Conservation (phyloP, 2,113 vertebrate species). For the Chaenogobius annularis region DNA sequence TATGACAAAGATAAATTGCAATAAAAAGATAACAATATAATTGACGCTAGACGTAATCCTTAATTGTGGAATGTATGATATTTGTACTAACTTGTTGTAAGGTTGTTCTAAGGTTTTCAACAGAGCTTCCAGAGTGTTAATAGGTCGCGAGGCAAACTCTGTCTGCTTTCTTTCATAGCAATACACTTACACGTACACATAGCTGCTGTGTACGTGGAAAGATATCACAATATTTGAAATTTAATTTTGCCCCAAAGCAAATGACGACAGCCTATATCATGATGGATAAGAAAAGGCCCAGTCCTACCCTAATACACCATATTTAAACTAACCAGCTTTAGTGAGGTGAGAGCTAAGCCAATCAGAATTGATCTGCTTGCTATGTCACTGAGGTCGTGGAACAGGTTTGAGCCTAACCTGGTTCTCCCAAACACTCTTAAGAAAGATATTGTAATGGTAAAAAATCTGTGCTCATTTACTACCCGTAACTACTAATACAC, state of each 20-base stretch:
- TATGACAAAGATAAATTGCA: too few species aligned
- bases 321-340: constrained; percentile 55
- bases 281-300: background rate
- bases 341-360: constrained; percentile 47
- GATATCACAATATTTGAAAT: too few species aligned
- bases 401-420: background rate
- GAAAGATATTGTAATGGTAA: background rate
- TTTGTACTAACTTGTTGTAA: too few species aligned
- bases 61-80: background rate
- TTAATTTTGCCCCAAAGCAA: too few species aligned
- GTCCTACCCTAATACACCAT: background rate
- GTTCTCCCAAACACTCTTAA: background rate
- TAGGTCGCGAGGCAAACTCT: too few species aligned
- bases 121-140: too few species aligned
- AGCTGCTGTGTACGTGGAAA: too few species aligned
- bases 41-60: background rate
- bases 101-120: too few species aligned
- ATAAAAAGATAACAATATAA: too few species aligned
- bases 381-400: constrained; percentile 20
- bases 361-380: constrained; percentile 50
- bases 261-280: too few species aligned
- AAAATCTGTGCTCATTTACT: background rate
- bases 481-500: background rate
- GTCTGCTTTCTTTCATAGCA: too few species aligned
- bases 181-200: too few species aligned